phyloP scores from a whole-genome alignment of 2,797 vertebrate species.

The Enteromius viviparus region DNA sequence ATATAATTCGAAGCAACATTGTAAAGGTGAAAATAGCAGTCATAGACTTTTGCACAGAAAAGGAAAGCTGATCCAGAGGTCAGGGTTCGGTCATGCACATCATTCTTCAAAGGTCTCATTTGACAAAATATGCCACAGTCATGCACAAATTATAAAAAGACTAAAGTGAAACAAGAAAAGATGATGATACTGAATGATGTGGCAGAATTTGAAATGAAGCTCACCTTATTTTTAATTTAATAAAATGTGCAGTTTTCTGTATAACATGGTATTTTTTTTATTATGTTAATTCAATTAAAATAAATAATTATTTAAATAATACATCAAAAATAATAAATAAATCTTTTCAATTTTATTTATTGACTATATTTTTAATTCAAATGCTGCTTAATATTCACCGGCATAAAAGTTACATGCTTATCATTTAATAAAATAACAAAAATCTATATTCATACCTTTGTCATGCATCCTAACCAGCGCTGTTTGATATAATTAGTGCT shows the following conservation, averaged over 20 bases:
- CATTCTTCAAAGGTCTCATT: not conserved
- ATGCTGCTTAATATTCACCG: not conserved
- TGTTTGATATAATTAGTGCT: not conserved
- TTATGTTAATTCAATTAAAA: not conserved
- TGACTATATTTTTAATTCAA: not conserved
- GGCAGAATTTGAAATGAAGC: not conserved
- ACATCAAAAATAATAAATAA: not conserved
- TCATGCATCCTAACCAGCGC: not conserved
- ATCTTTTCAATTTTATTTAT: not conserved
- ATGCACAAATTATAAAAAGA: not conserved
- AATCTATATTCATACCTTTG: not conserved
- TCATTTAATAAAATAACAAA: not conserved
- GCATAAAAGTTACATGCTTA: not conserved
- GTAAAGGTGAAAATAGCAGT: not conserved
- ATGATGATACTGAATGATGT: not conserved
- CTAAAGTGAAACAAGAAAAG: not conserved
- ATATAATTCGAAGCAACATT: not conserved
- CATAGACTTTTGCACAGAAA: not conserved
- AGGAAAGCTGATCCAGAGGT: conserved; percentile 17
- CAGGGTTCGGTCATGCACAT: not conserved
- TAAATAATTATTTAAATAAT: not conserved
- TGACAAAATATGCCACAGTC: too few relatives aligned
- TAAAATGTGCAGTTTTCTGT: not conserved
- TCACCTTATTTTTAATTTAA: not conserved
- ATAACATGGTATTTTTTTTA: not conserved